These are phyloP conservation scores for Polydrusus pterygomalis DNA, from an alignment of 2,888 invertebrate genomes.

Conservation along the genomic window DNA sequence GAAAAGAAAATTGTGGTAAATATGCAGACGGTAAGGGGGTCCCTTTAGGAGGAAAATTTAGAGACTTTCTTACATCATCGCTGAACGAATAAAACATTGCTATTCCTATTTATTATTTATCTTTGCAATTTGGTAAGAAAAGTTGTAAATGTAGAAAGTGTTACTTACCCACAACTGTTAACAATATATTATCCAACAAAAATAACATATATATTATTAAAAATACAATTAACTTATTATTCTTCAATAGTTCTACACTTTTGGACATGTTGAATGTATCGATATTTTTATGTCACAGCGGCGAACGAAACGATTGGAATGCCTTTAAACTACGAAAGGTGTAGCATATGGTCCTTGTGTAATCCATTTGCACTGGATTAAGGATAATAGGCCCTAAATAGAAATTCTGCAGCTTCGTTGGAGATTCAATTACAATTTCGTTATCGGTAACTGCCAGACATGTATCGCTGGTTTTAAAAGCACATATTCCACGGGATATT, in stretches of 20 bases:
- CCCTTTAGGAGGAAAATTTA: too few relatives aligned
- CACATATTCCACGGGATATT: background rate
- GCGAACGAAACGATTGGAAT: conserved; percentile 44
- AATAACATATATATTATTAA: conserved; percentile 83
- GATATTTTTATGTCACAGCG: conserved; percentile 51
- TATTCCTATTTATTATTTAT: too few relatives aligned
- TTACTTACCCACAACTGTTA: conserved; percentile 90
- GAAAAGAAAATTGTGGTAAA: too few relatives aligned
- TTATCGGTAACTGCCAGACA: conserved; percentile 60
- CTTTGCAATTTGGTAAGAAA: too few relatives aligned
- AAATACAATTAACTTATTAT: conserved; percentile 70
- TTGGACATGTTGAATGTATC: background rate
- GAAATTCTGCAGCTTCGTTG: conserved; percentile 61
- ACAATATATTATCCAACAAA: conserved; percentile 88
- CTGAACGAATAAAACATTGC: too few relatives aligned
- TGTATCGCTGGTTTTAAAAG: conserved; percentile 17
- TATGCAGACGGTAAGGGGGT: too few relatives aligned
- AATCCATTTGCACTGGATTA: conserved; percentile 57
- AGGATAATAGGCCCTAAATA: conserved; percentile 55
- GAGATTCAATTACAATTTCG: conserved; percentile 58
- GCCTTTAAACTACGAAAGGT: conserved; percentile 36
- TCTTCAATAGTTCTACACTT: conserved; percentile 21
- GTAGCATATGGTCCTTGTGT: conserved; percentile 59
- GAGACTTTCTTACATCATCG: too few relatives aligned
- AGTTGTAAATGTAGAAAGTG: too few relatives aligned